These are phyloP conservation scores for Melanotaenia boesemani DNA, from an alignment of 2,797 vertebrate genomes.

Conservation along the genomic window DNA sequence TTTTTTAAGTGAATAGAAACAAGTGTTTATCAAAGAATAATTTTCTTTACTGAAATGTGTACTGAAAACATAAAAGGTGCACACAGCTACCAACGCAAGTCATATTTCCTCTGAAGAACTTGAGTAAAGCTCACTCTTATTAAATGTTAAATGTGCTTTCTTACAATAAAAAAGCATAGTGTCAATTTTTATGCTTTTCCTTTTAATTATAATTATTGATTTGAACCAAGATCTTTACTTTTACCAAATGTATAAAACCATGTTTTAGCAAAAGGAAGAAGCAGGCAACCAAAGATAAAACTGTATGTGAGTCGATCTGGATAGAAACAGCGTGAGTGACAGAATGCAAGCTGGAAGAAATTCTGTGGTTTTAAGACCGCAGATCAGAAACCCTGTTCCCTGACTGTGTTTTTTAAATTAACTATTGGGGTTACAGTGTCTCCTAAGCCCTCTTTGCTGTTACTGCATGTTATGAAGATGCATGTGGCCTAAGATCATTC, in stretches of 20 bases:
- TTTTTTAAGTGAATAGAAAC: too few relatives aligned
- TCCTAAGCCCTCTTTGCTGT: slow-evolving; percentile 17
- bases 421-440: slow-evolving; percentile 5
- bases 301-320: slow-evolving; percentile 34
- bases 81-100: neutral
- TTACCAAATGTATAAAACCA: slow-evolving; percentile 30
- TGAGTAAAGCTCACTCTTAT: neutral
- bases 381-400: slow-evolving; percentile 41
- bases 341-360: slow-evolving; percentile 53
- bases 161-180: neutral
- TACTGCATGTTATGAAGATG: slow-evolving; percentile 15
- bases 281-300: slow-evolving; percentile 38
- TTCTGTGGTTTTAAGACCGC: slow-evolving; percentile 58
- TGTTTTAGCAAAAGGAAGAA: slow-evolving; percentile 44
- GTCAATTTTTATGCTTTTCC: neutral
- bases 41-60: neutral
- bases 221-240: slow-evolving; percentile 14
- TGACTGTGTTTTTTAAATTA: slow-evolving; percentile 28
- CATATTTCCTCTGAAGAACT: neutral
- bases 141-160: neutral
- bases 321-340: slow-evolving; percentile 53
- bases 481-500: slow-evolving; percentile 1
- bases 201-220: slow-evolving; percentile 5
- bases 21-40: neutral
- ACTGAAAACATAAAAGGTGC: neutral